Conservation (phyloP, 2,888 invertebrate genomes). For the Aporophyla lueneburgensis region DNA sequence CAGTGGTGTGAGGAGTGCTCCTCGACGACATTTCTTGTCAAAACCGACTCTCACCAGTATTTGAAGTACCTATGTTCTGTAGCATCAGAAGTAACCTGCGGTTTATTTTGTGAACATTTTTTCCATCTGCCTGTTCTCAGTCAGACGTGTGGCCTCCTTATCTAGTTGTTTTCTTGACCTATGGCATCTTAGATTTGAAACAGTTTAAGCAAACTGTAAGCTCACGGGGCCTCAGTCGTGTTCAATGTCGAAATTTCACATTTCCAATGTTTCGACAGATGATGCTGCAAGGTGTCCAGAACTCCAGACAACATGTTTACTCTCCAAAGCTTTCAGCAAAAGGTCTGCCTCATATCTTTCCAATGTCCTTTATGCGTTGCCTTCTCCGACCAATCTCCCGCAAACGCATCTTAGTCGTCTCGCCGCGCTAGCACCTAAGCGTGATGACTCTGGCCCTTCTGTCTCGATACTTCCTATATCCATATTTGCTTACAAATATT, state of each 20-base stretch:
- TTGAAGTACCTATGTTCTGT: conserved; percentile 25
- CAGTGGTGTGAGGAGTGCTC: conserved; percentile 43
- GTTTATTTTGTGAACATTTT: not conserved
- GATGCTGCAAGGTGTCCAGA: not conserved
- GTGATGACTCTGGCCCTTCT: not conserved
- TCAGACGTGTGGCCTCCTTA: not conserved
- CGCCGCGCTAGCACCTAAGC: not conserved
- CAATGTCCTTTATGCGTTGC: not conserved
- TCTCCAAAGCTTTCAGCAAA: not conserved
- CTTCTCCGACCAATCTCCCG: not conserved
- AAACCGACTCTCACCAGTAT: conserved; percentile 20
- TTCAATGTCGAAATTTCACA: not conserved
- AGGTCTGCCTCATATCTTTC: not conserved
- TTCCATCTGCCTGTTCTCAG: not conserved
- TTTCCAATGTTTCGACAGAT: not conserved
- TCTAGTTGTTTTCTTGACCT: no score
- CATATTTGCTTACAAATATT: not conserved
- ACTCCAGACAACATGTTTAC: not conserved
- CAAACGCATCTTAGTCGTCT: not conserved
- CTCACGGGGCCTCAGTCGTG: not conserved
- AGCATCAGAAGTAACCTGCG: conserved; percentile 1
- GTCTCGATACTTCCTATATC: not conserved
- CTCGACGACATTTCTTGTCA: conserved; percentile 44
- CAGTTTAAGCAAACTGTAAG: not conserved
- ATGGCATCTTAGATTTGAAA: not conserved